These are phyloP conservation scores for Phengaris alcon DNA, from an alignment of 2,888 invertebrate genomes.

Conservation along the genomic window DNA sequence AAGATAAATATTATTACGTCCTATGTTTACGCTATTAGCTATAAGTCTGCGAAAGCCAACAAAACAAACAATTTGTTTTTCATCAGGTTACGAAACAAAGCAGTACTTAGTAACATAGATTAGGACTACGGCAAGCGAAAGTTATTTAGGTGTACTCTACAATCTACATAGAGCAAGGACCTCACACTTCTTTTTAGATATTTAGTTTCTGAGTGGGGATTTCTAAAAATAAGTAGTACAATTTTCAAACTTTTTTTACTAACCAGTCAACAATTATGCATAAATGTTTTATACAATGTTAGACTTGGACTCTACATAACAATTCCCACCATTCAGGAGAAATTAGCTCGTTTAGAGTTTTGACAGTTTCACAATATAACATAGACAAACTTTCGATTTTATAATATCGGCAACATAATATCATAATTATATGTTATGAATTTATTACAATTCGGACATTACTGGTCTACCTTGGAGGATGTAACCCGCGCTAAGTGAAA, in stretches of 20 bases:
- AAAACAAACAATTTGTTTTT: neutral
- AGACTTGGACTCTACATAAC: neutral
- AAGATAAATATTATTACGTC: neutral
- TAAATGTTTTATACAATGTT: neutral
- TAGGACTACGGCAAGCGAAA: neutral
- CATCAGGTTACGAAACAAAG: neutral
- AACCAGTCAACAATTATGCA: no score
- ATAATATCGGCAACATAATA: neutral
- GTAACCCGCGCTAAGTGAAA: slow-evolving; percentile 68
- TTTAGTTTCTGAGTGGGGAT: neutral
- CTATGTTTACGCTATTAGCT: neutral
- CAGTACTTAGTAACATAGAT: neutral
- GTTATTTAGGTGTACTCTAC: neutral
- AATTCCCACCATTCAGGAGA: neutral
- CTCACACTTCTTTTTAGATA: neutral
- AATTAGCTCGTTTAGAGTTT: neutral
- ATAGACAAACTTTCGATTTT: neutral
- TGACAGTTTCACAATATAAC: neutral
- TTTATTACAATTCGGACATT: neutral
- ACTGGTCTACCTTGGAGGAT: neutral
- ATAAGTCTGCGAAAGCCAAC: neutral
- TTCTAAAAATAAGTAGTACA: neutral
- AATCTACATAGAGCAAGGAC: slow-evolving; percentile 6
- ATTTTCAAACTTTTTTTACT: no score
- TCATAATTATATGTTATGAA: slow-evolving; percentile 1